Evolutionary conservation across 2,797 vertebrate genomes (phyloP).

Genomic region (Rhynchonycteris naso): DNA sequence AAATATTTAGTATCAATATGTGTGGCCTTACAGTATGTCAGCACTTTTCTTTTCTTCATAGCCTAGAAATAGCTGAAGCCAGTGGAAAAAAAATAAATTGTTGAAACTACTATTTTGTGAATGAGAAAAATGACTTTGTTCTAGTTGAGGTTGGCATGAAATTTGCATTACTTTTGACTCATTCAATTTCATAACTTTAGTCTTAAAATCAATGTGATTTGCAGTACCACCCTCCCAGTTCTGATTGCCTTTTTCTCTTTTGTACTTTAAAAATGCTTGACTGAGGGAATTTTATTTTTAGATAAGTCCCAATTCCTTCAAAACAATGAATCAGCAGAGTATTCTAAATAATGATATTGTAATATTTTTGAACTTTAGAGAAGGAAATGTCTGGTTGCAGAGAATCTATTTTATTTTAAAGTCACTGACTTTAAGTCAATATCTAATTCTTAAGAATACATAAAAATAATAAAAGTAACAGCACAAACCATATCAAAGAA

Average conservation of each 20-base stretch:
- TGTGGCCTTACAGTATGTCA: neutral
- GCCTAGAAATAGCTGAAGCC: neutral
- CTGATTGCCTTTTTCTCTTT: neutral
- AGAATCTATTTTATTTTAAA: neutral
- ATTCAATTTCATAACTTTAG: neutral
- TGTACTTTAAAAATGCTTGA: conserved; percentile 48
- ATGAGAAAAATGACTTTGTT: neutral
- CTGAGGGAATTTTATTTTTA: conserved; percentile 13
- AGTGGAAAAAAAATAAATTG: neutral
- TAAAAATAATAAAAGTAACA: conserved; percentile 22
- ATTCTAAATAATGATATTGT: conserved; percentile 35
- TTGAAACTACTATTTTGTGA: neutral
- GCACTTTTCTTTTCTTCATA: neutral
- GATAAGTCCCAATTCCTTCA: conserved; percentile 43
- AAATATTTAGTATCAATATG: neutral
- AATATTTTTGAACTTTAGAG: conserved; percentile 36
- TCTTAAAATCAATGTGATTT: conserved; percentile 61
- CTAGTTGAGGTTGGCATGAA: neutral
- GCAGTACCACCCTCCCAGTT: neutral
- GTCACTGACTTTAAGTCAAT: neutral
- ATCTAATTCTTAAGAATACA: conserved; percentile 12
- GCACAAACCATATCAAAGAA: neutral
- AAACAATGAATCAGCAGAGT: conserved; percentile 28
- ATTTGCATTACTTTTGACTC: conserved; percentile 49
- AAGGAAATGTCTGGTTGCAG: neutral